Conservation (phyloP, 2,888 invertebrate species). For the Idaea aversata region DNA sequence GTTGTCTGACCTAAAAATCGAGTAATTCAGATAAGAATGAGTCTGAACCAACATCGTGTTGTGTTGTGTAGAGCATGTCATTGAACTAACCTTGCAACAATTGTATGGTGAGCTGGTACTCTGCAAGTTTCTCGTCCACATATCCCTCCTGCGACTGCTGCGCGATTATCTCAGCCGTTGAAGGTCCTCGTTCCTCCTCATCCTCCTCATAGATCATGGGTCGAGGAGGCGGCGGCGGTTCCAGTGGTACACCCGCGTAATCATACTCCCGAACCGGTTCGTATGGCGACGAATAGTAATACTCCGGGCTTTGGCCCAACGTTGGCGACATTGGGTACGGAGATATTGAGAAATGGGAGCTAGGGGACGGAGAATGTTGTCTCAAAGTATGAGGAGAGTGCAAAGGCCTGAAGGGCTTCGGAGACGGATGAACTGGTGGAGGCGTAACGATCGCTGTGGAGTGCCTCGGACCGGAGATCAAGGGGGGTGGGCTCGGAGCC, state of each 20-base stretch:
- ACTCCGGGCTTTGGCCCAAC: conserved; percentile 81
- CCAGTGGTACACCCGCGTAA: conserved; percentile 88
- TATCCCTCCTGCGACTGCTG: conserved; percentile 97
- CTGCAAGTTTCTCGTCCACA: conserved; percentile 95
- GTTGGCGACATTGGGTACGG: conserved; percentile 79
- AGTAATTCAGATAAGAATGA: neutral
- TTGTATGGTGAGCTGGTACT: conserved; percentile 95
- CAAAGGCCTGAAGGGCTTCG: conserved; percentile 71
- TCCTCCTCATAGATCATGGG: conserved; percentile 84
- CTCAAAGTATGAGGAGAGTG: conserved; percentile 69
- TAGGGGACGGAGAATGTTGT: conserved; percentile 72
- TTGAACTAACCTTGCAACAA: conserved; percentile 89
- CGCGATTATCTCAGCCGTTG: conserved; percentile 95
- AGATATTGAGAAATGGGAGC: conserved; percentile 75
- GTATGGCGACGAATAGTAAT: conserved; percentile 80
- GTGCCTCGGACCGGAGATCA: conserved; percentile 82
- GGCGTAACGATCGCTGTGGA: conserved; percentile 78
- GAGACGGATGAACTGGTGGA: conserved; percentile 80
- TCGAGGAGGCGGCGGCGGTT: conserved; percentile 87
- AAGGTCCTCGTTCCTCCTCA: conserved; percentile 87
- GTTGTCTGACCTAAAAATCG: neutral
- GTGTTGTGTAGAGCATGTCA: neutral
- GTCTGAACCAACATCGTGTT: conserved; percentile 2
- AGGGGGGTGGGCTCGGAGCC: conserved; percentile 87
- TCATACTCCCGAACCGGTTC: conserved; percentile 83